Evolutionary conservation across 1,140 invertebrate genomes (phyloP), one percentile per base, ranked within the genome.

Genomic region (Aphis gossypii): DNA sequence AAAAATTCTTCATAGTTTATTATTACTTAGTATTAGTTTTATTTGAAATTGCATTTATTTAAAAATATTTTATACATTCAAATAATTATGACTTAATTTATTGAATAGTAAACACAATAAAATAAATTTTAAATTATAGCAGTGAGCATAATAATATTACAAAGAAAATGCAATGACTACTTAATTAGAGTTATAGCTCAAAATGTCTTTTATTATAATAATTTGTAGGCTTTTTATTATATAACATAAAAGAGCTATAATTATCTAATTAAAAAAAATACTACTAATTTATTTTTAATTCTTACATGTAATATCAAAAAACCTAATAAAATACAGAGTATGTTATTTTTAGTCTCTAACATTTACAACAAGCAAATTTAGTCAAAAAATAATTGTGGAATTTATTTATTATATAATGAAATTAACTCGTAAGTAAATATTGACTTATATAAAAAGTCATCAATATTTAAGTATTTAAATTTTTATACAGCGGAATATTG

Each of bases 361-460:
- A 83, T 83, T 38, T 83, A 83, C 76, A 83, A 38, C 6, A 83
- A 83, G 18, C n/a, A 83, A 83, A 83, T 83, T 83, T 83, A 38
- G 21, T 38, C 8, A 83, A 83, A 68, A 76, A 76, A n/a, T 83
- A 8, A 23, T 38, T 83, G 35, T 21, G 38, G 76, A 83, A 38
- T 38, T 38, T 83, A 38, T 38, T 82, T 38, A 38, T 82, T 20
- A 38, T 38, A 41, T 41, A 2, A 83, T 83, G 18, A 83, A 35
- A 38, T 83, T 18, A 35, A 83, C 20, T 76, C n/a, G 18, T 76
- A 76, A 76, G n/a, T n/a, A 76, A 83, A 38, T 38, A 83, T 84
- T 44, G 8, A 14, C 41, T 41, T 76, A 25, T 25, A 84, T 41
- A 84, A 84, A 84, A 25, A 84, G 30, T 76, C n/a, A 41, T 83